Evolutionary conservation across 2,113 vertebrate species (phyloP), one percentile per base, ranked within the genome.

Genomic region (Hypanus sabinus): DNA sequence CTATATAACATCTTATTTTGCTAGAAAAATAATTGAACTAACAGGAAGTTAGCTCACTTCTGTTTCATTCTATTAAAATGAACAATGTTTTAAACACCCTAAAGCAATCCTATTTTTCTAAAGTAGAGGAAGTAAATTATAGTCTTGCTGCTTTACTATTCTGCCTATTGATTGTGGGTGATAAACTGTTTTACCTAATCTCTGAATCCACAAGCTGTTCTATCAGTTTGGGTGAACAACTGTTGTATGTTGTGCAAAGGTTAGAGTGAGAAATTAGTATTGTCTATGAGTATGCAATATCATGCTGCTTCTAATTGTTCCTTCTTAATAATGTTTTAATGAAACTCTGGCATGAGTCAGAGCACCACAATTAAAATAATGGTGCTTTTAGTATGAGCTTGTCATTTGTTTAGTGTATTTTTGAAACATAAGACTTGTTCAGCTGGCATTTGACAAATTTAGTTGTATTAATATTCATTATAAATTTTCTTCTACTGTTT

Each of bases 301-400:
- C 33, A 0, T 91, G 57, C 88, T 70, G 62, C 27, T 70, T 68
- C 11, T 91, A 68, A 91, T 70, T 68, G 33, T 68, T 91, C 68
- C 4, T 68, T 62, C 60, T 88, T 62, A 91, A 70, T 68, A 68
- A 91, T 91, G 88, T 33, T 90, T 65, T 83, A 83, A 27, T 85
- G 55, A 68, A 91, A 91, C 14, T 68, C 30, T 65, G 88, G 88
- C n/a, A 91, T 91, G 60, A 38, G 7, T 91, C 57, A 90, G 65
- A 70, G 65, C 18, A 70, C 8, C 20, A 5, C n/a, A 91, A 68
- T 91, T 91, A 91, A 91, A 36, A 36, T 38, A 91, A 70, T 33
- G 36, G 14, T 91, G 62, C 62, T 70, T 90, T 68, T 33, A 70
- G 14, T 91, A 38, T 70, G 16, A 16, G 33, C n/a, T 65, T 65